Conservation (phyloP, 2,888 invertebrate genomes). For the Mythimna impura region DNA sequence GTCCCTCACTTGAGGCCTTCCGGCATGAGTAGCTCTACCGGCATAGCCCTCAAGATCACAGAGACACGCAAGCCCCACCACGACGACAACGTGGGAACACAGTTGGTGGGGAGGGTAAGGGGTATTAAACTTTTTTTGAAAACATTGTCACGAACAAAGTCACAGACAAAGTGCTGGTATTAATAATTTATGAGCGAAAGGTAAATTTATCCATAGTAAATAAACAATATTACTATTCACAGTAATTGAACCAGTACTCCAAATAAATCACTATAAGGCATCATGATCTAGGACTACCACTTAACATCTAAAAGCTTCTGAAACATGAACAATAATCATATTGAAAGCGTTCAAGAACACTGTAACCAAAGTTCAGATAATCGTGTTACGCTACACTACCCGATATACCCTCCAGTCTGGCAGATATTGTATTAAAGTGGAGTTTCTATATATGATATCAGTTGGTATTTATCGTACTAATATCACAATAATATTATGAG, state of each 20-base stretch:
- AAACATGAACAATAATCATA: constrained; percentile 39
- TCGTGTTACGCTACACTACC: constrained; percentile 32
- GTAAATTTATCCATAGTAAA: background rate
- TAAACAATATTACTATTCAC: background rate
- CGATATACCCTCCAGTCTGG: constrained; percentile 4
- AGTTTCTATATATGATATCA: constrained; percentile 23
- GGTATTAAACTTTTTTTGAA: no score
- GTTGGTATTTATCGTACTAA: background rate
- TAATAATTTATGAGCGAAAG: background rate
- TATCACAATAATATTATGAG: background rate
- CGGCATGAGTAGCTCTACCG: no score
- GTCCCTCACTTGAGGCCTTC: no score
- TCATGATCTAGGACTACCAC: constrained; percentile 8
- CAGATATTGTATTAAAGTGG: constrained; percentile 24
- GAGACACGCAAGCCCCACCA: no score
- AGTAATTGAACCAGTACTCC: constrained; percentile 5
- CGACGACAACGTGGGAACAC: no score
- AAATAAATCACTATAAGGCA: constrained; percentile 13
- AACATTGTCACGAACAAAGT: no score
- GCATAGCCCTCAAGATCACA: no score
- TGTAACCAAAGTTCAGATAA: constrained; percentile 41
- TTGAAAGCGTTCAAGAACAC: constrained; percentile 27
- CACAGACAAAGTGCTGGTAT: no score
- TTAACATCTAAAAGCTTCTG: constrained; percentile 36
- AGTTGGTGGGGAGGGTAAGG: no score